Base-by-base conservation (phyloP, 2,888 invertebrate genomes). In the Lagria hirta region DNA sequence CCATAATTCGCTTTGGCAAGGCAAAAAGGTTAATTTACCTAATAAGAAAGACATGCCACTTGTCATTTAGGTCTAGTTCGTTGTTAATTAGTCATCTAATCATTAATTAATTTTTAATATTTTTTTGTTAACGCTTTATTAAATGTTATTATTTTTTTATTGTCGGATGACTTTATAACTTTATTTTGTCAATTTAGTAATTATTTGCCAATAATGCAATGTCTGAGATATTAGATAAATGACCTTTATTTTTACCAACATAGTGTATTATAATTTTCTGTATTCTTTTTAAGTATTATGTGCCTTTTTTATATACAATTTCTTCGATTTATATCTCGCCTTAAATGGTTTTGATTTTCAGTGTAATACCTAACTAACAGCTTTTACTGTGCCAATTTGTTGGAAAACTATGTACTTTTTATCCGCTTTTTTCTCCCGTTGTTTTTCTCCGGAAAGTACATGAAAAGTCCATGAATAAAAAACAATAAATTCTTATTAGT, bases 1-100 rank as follows among this genome's bases (percentile, higher is more conserved):
- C 77, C 94, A 96, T 78, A 97, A 97, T 76, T 89, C 92, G 60
- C 82, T 96, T 69, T 99, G 99, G 99, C 94, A 95, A 76, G 95
- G 95, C 66, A 94, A 96, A 77, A 92, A 92, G 75, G 88, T 88
- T 63, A 88, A 89, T 73, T 78, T 91, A 69, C 90, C 91, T 61
- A 91, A 87, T 77, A 93, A 91, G 76, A 90, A 89, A 75, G 92
- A 93, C 77, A 91, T 92, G 90, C 86, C 91, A 60, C 84, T 93
- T 71, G 91, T 93, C 75, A 90, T 93, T 75, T 93, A 85, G 74
- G 41, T 48, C 26, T 36, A 38, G 45, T 48, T 55, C 57, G 61
- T 68, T 67, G 65, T 65, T 65, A 63, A 57, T 60, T 64, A 68
- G 66, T 68, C 67, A 66, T 64, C 55, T 61, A 65, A 62, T 59